Percentiles rank a stretch among this genome's conserved stretches.
Conservation (phyloP, 2,888 invertebrate species). For the Spatulosminthurus flaviceps region DNA sequence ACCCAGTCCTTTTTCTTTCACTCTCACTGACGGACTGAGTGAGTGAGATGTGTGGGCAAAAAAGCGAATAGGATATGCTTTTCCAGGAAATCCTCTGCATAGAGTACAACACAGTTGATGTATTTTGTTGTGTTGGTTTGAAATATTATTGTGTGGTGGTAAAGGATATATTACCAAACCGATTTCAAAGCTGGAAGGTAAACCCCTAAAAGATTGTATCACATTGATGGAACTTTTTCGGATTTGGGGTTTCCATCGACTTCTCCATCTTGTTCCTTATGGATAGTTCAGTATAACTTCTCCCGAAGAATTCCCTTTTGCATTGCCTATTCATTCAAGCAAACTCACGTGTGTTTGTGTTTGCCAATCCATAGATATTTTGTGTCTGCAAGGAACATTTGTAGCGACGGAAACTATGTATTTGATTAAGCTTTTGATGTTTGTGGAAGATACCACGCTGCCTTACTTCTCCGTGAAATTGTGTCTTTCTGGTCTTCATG, state of each 20-base stretch:
- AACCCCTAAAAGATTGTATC: conserved; percentile 18
- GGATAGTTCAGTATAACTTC: background rate
- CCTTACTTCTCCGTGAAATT: background rate
- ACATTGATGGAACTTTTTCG: conserved; percentile 7
- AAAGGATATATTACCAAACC: conserved; percentile 9
- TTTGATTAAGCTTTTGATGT: conserved; percentile 7
- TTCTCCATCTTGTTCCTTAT: too few relatives aligned
- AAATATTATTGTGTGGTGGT: background rate
- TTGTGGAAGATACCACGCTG: background rate
- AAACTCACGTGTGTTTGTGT: background rate
- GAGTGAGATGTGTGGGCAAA: background rate
- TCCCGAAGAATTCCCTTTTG: background rate
- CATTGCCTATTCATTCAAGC: background rate
- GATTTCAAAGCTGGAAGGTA: conserved; percentile 14
- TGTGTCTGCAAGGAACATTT: background rate
- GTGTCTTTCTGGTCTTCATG: too few relatives aligned
- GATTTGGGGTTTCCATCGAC: background rate
- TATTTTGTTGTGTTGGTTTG: background rate
- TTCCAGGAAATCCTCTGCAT: background rate
- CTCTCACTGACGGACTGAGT: too few relatives aligned
- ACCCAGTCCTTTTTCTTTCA: background rate
- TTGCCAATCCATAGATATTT: background rate
- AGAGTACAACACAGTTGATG: background rate
- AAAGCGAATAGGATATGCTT: background rate
- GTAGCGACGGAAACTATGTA: conserved; percentile 1